phyloP scores from a whole-genome alignment of 2,888 invertebrate species.

The Sicus ferrugineus region DNA sequence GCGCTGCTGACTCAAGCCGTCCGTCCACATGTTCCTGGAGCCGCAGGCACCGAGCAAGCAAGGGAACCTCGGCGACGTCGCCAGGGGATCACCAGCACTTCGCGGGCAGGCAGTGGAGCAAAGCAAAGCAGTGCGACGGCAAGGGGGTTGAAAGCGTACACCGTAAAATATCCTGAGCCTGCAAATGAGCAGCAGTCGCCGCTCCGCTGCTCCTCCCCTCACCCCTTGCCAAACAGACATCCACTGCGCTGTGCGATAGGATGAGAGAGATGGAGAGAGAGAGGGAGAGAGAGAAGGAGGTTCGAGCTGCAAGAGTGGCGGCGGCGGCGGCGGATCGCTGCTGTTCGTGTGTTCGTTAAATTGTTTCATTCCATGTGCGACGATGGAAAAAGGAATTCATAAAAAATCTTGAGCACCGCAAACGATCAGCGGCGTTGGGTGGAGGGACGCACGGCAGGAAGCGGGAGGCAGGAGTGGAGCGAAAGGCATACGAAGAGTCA shows the following conservation, averaged over 20 bases:
- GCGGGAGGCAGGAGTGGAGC: not conserved
- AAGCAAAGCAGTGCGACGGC: not conserved
- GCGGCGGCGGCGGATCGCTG: not conserved
- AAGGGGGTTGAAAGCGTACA: not conserved
- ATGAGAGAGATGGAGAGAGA: too few relatives aligned
- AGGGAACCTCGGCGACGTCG: not conserved
- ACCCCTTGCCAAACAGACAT: too few relatives aligned
- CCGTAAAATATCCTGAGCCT: constrained; percentile 16
- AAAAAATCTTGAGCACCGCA: not conserved
- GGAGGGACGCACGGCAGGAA: not conserved
- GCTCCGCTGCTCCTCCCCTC: not conserved
- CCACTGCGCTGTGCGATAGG: too few relatives aligned
- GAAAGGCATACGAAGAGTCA: not conserved
- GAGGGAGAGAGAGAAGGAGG: not conserved
- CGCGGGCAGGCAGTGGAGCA: not conserved
- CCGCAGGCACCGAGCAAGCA: not conserved
- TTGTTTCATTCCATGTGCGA: not conserved
- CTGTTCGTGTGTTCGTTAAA: not conserved
- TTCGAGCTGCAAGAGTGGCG: not conserved
- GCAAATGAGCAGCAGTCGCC: not conserved
- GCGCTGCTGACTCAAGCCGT: not conserved
- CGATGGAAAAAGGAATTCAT: not conserved
- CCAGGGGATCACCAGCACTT: too few relatives aligned
- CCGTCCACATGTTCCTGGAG: not conserved
- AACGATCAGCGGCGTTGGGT: not conserved